phyloP scores from a whole-genome alignment of 2,797 vertebrate genomes.

The Glossophaga mutica region DNA sequence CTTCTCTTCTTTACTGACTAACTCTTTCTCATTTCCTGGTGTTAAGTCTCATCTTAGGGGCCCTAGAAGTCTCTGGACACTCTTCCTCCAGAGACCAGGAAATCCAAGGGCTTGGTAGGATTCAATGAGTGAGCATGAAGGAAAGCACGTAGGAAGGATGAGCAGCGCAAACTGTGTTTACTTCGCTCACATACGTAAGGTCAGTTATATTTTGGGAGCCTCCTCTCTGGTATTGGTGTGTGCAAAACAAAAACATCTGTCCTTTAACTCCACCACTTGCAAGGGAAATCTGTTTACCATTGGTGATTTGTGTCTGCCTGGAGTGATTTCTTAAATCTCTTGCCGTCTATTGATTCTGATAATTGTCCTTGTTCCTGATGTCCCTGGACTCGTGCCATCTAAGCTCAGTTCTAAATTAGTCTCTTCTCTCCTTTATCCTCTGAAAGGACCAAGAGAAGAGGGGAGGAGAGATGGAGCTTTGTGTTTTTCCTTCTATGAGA shows the following conservation, averaged over 20 bases:
- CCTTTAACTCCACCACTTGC: background rate
- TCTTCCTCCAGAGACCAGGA: background rate
- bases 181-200: background rate
- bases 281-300: constrained; percentile 28
- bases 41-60: background rate
- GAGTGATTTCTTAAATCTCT: constrained; percentile 56
- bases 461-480: background rate
- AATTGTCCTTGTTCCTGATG: constrained; percentile 57
- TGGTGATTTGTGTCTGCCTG: constrained; percentile 35
- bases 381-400: constrained; percentile 42
- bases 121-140: background rate
- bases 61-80: background rate
- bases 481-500: background rate
- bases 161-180: background rate
- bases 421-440: background rate
- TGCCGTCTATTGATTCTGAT: constrained; percentile 51
- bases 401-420: constrained; percentile 59
- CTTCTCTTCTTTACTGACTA: background rate
- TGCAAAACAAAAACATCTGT: background rate
- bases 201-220: background rate
- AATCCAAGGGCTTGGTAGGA: background rate
- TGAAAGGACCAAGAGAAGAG: background rate
- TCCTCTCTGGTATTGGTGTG: background rate
- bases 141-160: background rate
- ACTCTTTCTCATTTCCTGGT: background rate